A percentile compares a stretch with the other conserved stretches of the same genome.
Conservation (phyloP, 2,797 vertebrate species). For the Holocentrus rufus region DNA sequence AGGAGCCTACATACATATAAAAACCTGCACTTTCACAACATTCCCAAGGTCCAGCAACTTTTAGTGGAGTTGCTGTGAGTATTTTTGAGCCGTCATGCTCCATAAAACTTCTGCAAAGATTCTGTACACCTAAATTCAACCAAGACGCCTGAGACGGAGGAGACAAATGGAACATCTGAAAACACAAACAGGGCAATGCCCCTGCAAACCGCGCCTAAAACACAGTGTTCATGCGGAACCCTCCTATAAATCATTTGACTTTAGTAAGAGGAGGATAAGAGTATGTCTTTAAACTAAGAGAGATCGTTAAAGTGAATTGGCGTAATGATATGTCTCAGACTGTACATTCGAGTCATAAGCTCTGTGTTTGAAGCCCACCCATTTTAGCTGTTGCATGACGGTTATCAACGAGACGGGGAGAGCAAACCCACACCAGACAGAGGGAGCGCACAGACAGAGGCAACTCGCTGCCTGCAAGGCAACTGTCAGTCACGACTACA, state of each 20-base stretch:
- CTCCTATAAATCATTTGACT: constrained; percentile 67
- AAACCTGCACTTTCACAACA: no score
- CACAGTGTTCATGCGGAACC: constrained; percentile 64
- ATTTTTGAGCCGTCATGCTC: constrained; percentile 21
- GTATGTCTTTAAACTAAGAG: constrained; percentile 61
- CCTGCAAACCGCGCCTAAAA: constrained; percentile 59
- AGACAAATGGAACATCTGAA: constrained; percentile 52
- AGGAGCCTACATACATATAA: neutral
- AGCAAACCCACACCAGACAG: constrained; percentile 37
- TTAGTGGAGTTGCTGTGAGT: constrained; percentile 9
- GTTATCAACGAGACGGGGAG: constrained; percentile 48
- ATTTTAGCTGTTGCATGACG: constrained; percentile 51
- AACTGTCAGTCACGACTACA: constrained; percentile 32
- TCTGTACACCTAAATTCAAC: constrained; percentile 28
- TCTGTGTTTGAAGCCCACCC: constrained; percentile 66
- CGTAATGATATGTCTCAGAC: constrained; percentile 73
- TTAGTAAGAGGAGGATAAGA: constrained; percentile 62
- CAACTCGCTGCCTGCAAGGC: constrained; percentile 55
- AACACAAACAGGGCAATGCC: constrained; percentile 57
- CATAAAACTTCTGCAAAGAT: constrained; percentile 18
- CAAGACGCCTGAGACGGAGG: constrained; percentile 27
- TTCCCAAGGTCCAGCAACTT: neutral
- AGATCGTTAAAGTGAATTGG: constrained; percentile 72
- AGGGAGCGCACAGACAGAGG: constrained; percentile 32
- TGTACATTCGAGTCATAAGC: constrained; percentile 63